Evolutionary conservation across 2,113 vertebrate species (phyloP).

Genomic region (Hipposideros armiger): DNA sequence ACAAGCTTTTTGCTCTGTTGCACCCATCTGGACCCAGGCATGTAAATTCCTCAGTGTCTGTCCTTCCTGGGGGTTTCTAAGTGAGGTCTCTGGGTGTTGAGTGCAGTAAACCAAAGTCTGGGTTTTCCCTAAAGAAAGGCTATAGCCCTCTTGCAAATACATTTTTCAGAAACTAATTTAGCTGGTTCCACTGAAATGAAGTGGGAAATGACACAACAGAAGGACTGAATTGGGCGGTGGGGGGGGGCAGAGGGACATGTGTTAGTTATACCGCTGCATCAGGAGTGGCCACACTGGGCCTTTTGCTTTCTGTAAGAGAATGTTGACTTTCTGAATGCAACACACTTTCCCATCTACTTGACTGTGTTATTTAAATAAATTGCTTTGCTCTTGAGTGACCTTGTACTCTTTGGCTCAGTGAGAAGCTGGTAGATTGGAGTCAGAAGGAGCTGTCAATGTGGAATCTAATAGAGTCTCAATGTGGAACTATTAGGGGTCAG

Average conservation of each 20-base stretch:
- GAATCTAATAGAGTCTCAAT: conserved; percentile 71
- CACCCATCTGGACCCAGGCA: neutral
- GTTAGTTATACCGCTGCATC: neutral
- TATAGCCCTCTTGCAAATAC: conserved; percentile 26
- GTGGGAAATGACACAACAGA: conserved; percentile 57
- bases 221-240: neutral
- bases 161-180: conserved; percentile 67
- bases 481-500: conserved; percentile 69
- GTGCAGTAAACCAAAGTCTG: neutral
- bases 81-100: neutral
- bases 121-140: conserved; percentile 38
- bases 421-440: conserved; percentile 74
- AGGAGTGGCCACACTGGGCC: neutral
- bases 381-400: conserved; percentile 79
- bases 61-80: neutral
- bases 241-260: neutral
- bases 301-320: conserved; percentile 47
- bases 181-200: conserved; percentile 61
- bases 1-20: neutral
- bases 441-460: conserved; percentile 65
- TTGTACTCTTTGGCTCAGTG: conserved; percentile 70
- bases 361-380: conserved; percentile 80
- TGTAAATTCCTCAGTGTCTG: neutral
- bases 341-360: conserved; percentile 72
- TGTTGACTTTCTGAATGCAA: conserved; percentile 65